Evolutionary conservation across 2,113 vertebrate species (phyloP).

Genomic region (Eclectus roratus): DNA sequence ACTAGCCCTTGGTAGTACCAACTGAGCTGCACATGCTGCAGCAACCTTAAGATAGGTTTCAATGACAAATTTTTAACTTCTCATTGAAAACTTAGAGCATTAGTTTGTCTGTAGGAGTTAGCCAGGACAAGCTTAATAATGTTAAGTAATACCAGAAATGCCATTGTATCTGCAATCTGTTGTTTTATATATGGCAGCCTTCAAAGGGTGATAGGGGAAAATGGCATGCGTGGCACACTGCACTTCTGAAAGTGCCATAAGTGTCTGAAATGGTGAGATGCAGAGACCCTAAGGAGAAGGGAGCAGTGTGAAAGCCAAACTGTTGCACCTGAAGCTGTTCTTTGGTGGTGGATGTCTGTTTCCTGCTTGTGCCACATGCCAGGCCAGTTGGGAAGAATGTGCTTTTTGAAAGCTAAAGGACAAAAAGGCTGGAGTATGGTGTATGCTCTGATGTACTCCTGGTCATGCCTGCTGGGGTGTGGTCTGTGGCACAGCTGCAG

Average conservation of each 20-base stretch:
- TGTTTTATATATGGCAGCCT: not conserved
- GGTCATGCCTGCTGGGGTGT: not conserved
- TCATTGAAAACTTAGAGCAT: not conserved
- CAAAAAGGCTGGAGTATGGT: not conserved
- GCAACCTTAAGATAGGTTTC: not conserved
- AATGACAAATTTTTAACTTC: not conserved
- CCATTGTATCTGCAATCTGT: not conserved
- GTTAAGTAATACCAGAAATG: not conserved
- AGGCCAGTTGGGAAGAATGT: not conserved
- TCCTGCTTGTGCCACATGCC: fast-evolving
- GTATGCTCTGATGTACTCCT: not conserved
- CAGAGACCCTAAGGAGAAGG: not conserved
- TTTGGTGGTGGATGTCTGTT: not conserved
- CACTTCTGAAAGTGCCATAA: not conserved
- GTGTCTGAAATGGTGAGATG: not conserved
- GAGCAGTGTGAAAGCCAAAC: not conserved
- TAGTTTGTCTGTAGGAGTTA: not conserved
- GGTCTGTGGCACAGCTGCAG: not conserved
- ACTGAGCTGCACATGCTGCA: not conserved
- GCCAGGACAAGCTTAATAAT: not conserved
- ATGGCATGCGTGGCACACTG: not conserved
- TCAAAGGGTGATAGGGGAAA: not conserved
- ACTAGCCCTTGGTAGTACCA: not conserved
- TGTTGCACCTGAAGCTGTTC: not conserved
- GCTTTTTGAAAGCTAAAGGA: not conserved